phyloP scores from a whole-genome alignment of 2,113 vertebrate species.

The Poicephalus meyeri region DNA sequence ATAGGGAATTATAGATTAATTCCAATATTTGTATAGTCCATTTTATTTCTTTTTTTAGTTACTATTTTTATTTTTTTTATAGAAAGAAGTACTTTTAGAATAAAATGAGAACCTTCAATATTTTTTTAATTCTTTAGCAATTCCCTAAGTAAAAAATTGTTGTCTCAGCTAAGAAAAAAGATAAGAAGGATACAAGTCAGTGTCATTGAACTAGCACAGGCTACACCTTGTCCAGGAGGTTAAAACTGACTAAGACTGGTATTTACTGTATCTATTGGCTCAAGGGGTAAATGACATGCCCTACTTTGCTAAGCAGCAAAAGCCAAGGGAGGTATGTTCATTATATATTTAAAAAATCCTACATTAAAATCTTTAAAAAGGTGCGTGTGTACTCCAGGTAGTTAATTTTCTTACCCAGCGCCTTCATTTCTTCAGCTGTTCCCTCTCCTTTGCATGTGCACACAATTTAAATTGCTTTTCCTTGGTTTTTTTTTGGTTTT shows the following conservation, averaged over 20 bases:
- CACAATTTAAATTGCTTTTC: background rate
- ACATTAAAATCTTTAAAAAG: background rate
- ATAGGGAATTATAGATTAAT: background rate
- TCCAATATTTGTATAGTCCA: background rate
- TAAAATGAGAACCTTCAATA: background rate
- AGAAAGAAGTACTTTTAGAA: background rate
- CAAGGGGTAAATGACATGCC: background rate
- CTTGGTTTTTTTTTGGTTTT: background rate
- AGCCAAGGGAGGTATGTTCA: background rate
- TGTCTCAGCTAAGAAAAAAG: background rate
- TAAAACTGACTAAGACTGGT: background rate
- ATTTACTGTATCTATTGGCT: background rate
- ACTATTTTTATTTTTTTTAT: background rate
- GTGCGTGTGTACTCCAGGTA: background rate
- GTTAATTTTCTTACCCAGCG: background rate
- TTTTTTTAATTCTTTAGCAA: background rate
- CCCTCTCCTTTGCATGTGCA: background rate
- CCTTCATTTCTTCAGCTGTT: background rate
- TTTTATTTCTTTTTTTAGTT: background rate
- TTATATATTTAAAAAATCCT: background rate
- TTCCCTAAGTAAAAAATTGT: background rate
- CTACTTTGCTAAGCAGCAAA: background rate
- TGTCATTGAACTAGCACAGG: background rate
- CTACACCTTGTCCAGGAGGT: background rate
- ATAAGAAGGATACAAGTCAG: background rate